Conservation (phyloP, 2,113 vertebrate genomes). For the Nibea albiflora region DNA sequence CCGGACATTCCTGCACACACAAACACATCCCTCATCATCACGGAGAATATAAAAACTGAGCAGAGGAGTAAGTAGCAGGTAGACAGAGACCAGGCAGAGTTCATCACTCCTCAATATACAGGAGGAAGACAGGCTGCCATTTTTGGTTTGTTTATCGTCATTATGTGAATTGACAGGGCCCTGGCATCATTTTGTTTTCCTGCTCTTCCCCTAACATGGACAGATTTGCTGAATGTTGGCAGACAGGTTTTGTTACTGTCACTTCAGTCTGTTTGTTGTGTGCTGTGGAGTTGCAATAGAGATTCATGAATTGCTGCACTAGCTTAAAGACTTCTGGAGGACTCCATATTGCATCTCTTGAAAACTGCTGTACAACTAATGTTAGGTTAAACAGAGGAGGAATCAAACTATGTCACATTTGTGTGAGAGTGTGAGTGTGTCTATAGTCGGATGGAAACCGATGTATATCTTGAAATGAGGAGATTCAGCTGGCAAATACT, state of each 20-base stretch:
- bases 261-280: slow-evolving; percentile 8
- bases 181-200: slow-evolving; percentile 41
- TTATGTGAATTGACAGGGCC: slow-evolving; percentile 53
- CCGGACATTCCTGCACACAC: slow-evolving; percentile 4
- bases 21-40: slow-evolving; percentile 25
- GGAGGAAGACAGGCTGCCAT: slow-evolving; percentile 33
- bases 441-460: background rate
- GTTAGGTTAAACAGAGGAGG: background rate
- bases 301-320: slow-evolving; percentile 17
- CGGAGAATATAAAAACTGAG: background rate
- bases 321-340: background rate
- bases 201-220: slow-evolving; percentile 33
- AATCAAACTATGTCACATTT: background rate
- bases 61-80: background rate
- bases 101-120: slow-evolving; percentile 24
- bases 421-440: background rate
- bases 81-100: slow-evolving; percentile 14
- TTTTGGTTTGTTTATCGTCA: slow-evolving; percentile 58
- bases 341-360: background rate
- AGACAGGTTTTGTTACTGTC: slow-evolving; percentile 28
- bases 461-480: background rate
- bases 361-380: background rate
- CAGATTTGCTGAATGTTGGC: slow-evolving; percentile 35
- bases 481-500: background rate
- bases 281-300: slow-evolving; percentile 18